Conservation (phyloP, 2,113 vertebrate species). For the Lontra canadensis region DNA sequence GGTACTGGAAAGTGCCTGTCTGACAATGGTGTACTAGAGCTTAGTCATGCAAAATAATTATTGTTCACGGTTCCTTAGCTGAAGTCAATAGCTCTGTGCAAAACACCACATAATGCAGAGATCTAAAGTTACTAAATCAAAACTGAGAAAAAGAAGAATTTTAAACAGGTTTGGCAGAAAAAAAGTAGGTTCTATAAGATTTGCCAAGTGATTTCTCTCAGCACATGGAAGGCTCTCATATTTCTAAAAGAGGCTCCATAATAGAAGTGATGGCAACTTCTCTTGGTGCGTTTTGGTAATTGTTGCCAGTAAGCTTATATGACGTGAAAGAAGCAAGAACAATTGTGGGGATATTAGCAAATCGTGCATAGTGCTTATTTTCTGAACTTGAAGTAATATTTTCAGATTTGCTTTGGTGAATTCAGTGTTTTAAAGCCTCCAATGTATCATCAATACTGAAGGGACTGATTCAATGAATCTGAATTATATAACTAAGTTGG, state of each 20-base stretch:
- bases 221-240: not conserved
- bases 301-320: not conserved
- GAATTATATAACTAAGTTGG: not conserved
- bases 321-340: slow-evolving; percentile 9
- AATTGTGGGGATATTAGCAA: not conserved
- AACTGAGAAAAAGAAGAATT: slow-evolving; percentile 61
- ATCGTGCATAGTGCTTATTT: not conserved
- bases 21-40: slow-evolving; percentile 72
- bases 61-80: slow-evolving; percentile 76
- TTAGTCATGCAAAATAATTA: slow-evolving; percentile 80
- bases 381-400: not conserved
- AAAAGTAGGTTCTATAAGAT: not conserved
- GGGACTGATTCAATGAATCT: not conserved
- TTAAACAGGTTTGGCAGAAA: slow-evolving; percentile 50
- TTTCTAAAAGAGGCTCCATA: not conserved
- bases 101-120: slow-evolving; percentile 76
- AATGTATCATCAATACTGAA: not conserved
- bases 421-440: not conserved
- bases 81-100: slow-evolving; percentile 72
- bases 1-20: slow-evolving; percentile 68
- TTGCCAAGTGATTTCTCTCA: slow-evolving; percentile 54
- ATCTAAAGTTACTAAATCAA: slow-evolving; percentile 76
- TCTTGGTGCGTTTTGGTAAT: not conserved
- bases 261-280: not conserved
- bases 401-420: slow-evolving; percentile 16